Base-by-base conservation (phyloP, 2,888 invertebrate genomes). In the Tanypteryx hageni region DNA sequence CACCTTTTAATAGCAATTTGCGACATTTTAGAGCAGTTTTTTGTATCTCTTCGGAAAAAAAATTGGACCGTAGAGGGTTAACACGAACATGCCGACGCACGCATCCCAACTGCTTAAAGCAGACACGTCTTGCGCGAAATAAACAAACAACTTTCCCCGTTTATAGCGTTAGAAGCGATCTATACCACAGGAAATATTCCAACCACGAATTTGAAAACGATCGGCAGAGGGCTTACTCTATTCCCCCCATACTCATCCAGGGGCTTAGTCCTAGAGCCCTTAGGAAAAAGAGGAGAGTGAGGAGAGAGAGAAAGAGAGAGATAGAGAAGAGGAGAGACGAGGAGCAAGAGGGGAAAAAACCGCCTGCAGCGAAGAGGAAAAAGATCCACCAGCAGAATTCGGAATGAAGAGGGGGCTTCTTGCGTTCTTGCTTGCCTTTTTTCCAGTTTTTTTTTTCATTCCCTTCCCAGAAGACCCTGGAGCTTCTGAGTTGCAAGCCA, bases 361-460 rank as follows among this genome's bases (percentile, higher is more conserved):
- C 27, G 76, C 76, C 76, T 76, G 76, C 76, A 76, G 76, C 27
- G 76, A 27, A 76, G 76, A 27, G 76, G 44, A 76, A 76, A 61
- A 76, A 76, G 76, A 27, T 76, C 76, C 76, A 76, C 27, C 76
- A 27, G 27, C 76, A 27, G 76, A 76, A 76, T 68, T 68, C 68
- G 68, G 68, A 68, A 68, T 68, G 68, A 68, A 1, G 68, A 68
- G 76, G 16, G n/a, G 7, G 76, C 13, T 76, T 76, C 76, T 76
- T 76, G 76, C 76, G 22, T 68, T n/a, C 64, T 44, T 44, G 44
- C 44, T 44, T 44, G 44, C 44, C 44, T 44, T 44, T 44, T n/a
- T n/a, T n/a, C n/a, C n/a, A n/a, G n/a, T n/a, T n/a, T n/a, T n/a
- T 44, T 44, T 44, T 44, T 44, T 14, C 64, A 64, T 76, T 27